Evolutionary conservation across 2,113 vertebrate genomes (phyloP), one percentile per base, ranked within the genome.

Genomic region (Tinamus guttatus): DNA sequence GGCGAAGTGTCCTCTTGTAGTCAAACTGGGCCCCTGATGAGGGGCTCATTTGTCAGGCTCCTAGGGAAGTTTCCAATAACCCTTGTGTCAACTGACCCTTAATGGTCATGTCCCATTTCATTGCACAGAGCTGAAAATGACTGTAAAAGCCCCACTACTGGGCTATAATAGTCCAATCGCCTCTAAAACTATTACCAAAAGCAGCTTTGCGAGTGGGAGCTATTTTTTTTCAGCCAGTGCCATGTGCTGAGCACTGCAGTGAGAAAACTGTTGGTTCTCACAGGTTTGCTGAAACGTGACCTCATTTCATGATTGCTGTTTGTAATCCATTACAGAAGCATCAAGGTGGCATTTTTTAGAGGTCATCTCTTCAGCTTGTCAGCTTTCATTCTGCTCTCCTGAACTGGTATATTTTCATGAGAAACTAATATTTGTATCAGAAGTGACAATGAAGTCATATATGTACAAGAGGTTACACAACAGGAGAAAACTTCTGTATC

Each of bases 31-130:
- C 73, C 86, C 68, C 65, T 93, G 69, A 3, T 92, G 68, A 13
- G 59, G 69, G 60, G 22, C 30, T 91, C 92, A 40, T 80, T 96
- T 91, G 79, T 91, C 60, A 76, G 78, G 67, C 63, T 90, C n/a
- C 59, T 91, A 88, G 82, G 71, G 60, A 81, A 85, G 71, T 77
- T 85, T 82, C 94, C 88, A 88, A 60, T 13, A 74, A 56, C 28
- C 5, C 32, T 88, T 78, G 64, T 83, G 77, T 67, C 56, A 92
- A 86, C 73, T 63, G 51, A 49, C 69, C 78, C 73, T 75, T 88
- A 86, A 90, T 81, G 83, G 45, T 41, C 21, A 4, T 59, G 43
- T 79, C 65, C 77, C 28, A 28, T 86, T 93, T 92, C 80, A 71
- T 71, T 89, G 83, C 77, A 67, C 88, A 84, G 77, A 56, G 63